These are phyloP conservation scores for Bubo blakistoni DNA, from an alignment of 2,113 vertebrate species.

Conservation along the genomic window DNA sequence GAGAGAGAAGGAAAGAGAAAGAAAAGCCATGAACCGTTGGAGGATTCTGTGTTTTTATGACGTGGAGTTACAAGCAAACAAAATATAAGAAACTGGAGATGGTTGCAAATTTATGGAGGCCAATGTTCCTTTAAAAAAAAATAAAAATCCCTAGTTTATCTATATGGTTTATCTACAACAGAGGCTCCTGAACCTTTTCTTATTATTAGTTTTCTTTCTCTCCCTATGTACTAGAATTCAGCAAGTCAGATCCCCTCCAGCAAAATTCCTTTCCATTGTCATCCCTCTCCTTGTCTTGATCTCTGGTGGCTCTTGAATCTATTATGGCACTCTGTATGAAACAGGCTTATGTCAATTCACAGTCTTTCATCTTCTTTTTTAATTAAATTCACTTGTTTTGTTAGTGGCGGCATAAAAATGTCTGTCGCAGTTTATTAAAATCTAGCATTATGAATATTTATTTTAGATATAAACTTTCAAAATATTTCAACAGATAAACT, in stretches of 20 bases:
- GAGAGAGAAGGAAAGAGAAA: not conserved
- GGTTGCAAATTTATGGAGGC: not conserved
- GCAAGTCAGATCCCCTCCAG: not conserved
- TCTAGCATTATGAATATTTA: constrained; percentile 44
- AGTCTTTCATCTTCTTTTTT: constrained; percentile 45
- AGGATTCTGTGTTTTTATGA: not conserved
- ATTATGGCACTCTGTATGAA: constrained; percentile 13
- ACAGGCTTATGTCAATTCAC: constrained; percentile 30
- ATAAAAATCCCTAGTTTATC: not conserved
- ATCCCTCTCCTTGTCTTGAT: not conserved
- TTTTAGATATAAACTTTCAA: constrained; percentile 26
- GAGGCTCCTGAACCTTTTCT: not conserved
- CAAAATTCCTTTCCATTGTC: constrained; percentile 6
- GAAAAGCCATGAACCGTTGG: not conserved
- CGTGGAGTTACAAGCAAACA: constrained; percentile 9
- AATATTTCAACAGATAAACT: constrained; percentile 14
- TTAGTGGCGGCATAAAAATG: constrained; percentile 18
- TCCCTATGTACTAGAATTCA: not conserved
- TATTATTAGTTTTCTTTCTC: not conserved
- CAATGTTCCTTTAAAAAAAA: not conserved
- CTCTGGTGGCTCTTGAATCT: constrained; percentile 36
- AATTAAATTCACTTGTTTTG: constrained; percentile 51
- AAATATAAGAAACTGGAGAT: not conserved
- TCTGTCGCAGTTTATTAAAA: constrained; percentile 29
- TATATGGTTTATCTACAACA: not conserved